These are phyloP conservation scores for Drosophila biarmipes DNA, from an alignment of 1,140 invertebrate species.

Conservation along the genomic window DNA sequence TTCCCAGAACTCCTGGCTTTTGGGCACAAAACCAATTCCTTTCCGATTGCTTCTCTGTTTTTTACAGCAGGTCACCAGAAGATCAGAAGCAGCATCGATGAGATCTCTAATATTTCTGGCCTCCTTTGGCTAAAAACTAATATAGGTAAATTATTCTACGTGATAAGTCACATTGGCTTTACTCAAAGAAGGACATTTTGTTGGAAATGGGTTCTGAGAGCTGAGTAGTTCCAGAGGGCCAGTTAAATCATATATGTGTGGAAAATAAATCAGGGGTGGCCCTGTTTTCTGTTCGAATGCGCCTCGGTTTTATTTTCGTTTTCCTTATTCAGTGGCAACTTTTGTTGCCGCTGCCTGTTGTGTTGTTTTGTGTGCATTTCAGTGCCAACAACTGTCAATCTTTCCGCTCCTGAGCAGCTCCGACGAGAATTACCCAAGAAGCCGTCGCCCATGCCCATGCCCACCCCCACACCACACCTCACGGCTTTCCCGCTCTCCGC, in stretches of 20 bases:
- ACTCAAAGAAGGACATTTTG: no score
- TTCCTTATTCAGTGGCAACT: constrained; percentile 66
- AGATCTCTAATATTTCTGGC: no score
- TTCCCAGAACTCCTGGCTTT: neutral
- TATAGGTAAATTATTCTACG: no score
- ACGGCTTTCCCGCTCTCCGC: neutral
- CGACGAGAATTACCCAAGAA: constrained; percentile 9
- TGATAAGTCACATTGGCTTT: no score
- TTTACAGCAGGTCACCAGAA: no score
- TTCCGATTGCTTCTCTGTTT: no score
- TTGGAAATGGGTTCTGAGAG: no score
- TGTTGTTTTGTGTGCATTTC: constrained; percentile 77
- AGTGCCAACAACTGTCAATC: constrained; percentile 80
- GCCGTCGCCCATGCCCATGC: neutral
- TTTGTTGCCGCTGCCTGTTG: constrained; percentile 67
- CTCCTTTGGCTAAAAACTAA: no score
- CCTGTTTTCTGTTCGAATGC: constrained; percentile 46
- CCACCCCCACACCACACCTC: neutral
- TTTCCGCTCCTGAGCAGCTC: constrained; percentile 41
- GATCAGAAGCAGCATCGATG: no score
- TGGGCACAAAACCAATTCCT: neutral
- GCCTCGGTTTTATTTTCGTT: constrained; percentile 50
- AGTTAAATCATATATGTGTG: no score
- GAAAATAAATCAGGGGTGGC: neutral
- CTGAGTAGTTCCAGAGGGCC: no score